phyloP scores from a whole-genome alignment of 2,888 invertebrate species.

The Formica aserva region DNA sequence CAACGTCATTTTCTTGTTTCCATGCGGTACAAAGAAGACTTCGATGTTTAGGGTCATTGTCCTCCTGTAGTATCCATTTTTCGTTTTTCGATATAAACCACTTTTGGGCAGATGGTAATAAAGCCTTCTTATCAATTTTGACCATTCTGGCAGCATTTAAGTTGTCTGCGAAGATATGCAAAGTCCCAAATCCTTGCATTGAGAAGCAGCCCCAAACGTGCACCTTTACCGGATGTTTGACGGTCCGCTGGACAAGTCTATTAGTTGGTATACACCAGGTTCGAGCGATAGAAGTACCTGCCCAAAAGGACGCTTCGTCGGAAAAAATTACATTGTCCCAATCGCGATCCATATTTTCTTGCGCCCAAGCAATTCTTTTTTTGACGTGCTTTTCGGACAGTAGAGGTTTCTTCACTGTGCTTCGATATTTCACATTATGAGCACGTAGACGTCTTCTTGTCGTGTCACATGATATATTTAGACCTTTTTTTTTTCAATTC shows the following conservation, averaged over 20 bases:
- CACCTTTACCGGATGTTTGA: background rate
- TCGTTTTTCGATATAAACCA: background rate
- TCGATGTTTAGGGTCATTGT: background rate
- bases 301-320: background rate
- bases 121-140: background rate
- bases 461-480: too few relatives aligned
- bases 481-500: background rate
- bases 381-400: background rate
- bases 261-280: background rate
- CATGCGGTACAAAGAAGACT: background rate
- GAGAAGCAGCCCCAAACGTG: background rate
- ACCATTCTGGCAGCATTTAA: background rate
- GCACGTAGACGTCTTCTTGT: too few relatives aligned
- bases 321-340: slow-evolving; percentile 2
- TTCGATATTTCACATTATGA: too few relatives aligned
- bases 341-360: background rate
- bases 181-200: background rate
- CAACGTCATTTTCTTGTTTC: background rate
- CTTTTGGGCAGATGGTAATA: background rate
- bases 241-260: background rate
- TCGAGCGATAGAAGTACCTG: background rate
- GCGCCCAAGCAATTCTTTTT: background rate
- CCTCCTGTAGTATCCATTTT: background rate
- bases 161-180: background rate
- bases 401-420: too few relatives aligned